These are phyloP conservation scores for Drosophila bunnanda DNA, from an alignment of 2,888 invertebrate species.

Conservation along the genomic window DNA sequence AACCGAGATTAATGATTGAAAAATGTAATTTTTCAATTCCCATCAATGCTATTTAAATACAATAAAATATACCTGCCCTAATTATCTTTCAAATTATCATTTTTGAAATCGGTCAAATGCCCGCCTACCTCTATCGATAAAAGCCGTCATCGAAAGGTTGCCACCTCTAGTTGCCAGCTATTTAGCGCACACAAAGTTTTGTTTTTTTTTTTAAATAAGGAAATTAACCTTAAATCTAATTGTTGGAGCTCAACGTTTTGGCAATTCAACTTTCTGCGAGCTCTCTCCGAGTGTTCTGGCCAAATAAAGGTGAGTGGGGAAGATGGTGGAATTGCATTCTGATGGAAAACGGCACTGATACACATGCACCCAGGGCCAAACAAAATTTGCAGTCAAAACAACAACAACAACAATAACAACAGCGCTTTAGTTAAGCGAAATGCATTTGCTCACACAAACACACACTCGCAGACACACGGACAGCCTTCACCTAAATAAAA, in stretches of 20 bases:
- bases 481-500: conserved; percentile 71
- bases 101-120: not conserved
- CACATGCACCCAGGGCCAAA: conserved; percentile 18
- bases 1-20: not conserved
- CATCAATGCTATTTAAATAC: not conserved
- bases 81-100: not conserved
- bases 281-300: conserved; percentile 1
- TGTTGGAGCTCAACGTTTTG: conserved; percentile 13
- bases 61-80: not conserved
- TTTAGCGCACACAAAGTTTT: conserved; percentile 35
- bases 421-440: conserved; percentile 13
- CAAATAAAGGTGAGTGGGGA: conserved; percentile 19
- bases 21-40: not conserved
- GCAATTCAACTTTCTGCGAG: not conserved
- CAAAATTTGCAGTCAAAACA: conserved; percentile 21
- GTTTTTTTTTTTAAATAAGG: conserved; percentile 22
- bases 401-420: conserved; percentile 12
- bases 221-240: conserved; percentile 22
- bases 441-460: conserved; percentile 28
- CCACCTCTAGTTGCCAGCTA: conserved; percentile 35
- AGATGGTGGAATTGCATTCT: not conserved
- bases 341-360: conserved; percentile 1
- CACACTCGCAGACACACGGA: conserved; percentile 1
- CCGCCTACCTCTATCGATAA: conserved; percentile 11
- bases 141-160: not conserved